Conservation (phyloP, 2,888 invertebrate genomes). For the Chloroclysta siterata region DNA sequence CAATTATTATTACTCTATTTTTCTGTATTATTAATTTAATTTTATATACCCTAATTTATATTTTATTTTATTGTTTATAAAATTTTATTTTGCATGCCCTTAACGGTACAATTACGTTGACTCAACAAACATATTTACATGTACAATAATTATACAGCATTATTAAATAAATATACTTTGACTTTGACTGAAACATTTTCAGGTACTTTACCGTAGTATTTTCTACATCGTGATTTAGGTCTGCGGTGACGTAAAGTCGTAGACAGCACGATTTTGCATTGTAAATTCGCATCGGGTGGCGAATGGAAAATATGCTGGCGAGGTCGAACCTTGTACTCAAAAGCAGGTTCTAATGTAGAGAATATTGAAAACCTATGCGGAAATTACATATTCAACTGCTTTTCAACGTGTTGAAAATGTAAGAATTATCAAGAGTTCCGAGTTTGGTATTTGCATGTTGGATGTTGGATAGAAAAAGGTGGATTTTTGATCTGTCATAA, state of each 20-base stretch:
- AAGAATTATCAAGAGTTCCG: background rate
- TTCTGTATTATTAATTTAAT: too few species aligned
- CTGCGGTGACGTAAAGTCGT: slow-evolving; percentile 26
- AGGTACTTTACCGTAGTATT: background rate
- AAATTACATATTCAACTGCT: slow-evolving; percentile 28
- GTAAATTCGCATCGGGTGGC: slow-evolving; percentile 32
- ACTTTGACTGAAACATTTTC: too few species aligned
- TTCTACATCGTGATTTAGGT: slow-evolving; percentile 7
- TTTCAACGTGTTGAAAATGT: slow-evolving; percentile 11
- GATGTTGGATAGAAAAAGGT: background rate
- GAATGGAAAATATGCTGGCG: slow-evolving; percentile 29
- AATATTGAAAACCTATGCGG: slow-evolving; percentile 32
- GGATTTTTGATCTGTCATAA: too few species aligned
- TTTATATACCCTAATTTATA: too few species aligned
- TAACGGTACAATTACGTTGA: too few species aligned
- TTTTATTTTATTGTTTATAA: too few species aligned
- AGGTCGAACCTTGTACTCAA: slow-evolving; percentile 22
- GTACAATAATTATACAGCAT: too few species aligned
- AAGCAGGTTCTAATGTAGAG: slow-evolving; percentile 27
- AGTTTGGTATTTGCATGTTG: background rate
- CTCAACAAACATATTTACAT: too few species aligned
- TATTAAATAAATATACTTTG: too few species aligned
- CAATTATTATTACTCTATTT: too few species aligned
- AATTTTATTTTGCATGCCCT: too few species aligned
- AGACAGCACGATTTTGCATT: slow-evolving; percentile 35